phyloP scores from a whole-genome alignment of 92 coral and sea anemone genomes.

The Umimayanthus kanabou region DNA sequence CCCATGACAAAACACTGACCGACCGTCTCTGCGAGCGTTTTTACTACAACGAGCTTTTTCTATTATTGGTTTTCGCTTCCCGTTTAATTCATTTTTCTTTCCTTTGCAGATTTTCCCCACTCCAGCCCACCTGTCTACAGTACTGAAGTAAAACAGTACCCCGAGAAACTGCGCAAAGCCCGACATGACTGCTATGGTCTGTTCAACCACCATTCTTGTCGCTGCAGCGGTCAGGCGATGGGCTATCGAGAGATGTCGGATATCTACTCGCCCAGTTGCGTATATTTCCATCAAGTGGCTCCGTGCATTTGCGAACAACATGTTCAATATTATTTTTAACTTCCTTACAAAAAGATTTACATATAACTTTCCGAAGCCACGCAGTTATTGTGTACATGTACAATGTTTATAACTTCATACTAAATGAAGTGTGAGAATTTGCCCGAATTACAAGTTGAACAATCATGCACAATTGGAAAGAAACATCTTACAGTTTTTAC shows the following conservation, averaged over 20 bases:
- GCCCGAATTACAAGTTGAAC: too few relatives aligned
- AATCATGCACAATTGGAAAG: too few relatives aligned
- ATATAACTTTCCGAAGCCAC: too few relatives aligned
- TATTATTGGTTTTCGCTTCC: neutral
- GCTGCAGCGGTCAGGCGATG: neutral
- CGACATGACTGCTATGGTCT: neutral
- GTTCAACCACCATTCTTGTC: neutral
- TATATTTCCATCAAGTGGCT: conserved; percentile 19
- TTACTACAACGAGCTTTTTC: neutral
- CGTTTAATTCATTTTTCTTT: neutral
- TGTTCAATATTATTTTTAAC: neutral
- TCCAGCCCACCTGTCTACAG: neutral
- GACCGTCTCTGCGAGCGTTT: too few relatives aligned
- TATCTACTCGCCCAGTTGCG: neutral
- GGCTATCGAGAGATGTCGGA: neutral
- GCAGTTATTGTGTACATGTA: too few relatives aligned
- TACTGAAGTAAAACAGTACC: neutral
- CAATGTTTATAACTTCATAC: too few relatives aligned
- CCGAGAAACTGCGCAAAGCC: neutral
- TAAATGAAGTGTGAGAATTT: too few relatives aligned
- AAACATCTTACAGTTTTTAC: too few relatives aligned
- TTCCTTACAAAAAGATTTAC: neutral
- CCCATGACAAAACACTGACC: too few relatives aligned
- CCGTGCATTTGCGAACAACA: neutral
- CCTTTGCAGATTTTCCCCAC: conserved; percentile 6